Evolutionary conservation across 2,888 invertebrate genomes (phyloP), one percentile per base, ranked within the genome.

Genomic region (Tiphia femorata): DNA sequence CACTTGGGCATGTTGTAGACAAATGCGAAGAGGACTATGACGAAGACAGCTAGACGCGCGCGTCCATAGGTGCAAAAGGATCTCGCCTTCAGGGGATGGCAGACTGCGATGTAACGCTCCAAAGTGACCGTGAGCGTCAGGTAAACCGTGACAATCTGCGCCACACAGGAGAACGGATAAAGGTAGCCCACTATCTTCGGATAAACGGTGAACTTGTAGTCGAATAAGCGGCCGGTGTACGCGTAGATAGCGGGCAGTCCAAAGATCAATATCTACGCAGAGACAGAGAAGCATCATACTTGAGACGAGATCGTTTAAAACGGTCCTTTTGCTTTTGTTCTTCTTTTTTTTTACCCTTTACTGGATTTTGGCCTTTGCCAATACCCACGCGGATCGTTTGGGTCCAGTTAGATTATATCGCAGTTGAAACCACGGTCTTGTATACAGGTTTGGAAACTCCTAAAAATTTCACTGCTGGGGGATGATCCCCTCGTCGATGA

Each of bases 141-240:
- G 86, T 97, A 98, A 51, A 96, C 95, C 47, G 97, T 96, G 58
- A 95, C 94, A 62, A 97, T 96, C 85, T 98, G 96, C 49, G 94
- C 92, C 17, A 92, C 92, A 82, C 93, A 89, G 5, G 94, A 95
- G 33, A 96, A 82, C 14, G 97, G 96, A 82, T 90, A 95, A 21
- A 93, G 88, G 67, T 90, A 88, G 10, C 91, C 91, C 55, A 94
- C 92, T 70, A 96, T 88, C 77, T 91, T 91, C 37, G 95, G 94
- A 78, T 92, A 93, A 43, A 93, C 88, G 75, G 89, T 87, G 85
- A 90, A 93, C 82, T 90, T 92, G 85, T 94, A 94, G 77, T 89
- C 87, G 83, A 91, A 91, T 72, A 95, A 85, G 40, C 87, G 86
- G 5, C 91, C 91, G 20, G 94, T 93, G 84, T 94, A 94, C 37